Evolutionary conservation across 2,888 invertebrate genomes (phyloP).

Genomic region (Orthosia gracilis): DNA sequence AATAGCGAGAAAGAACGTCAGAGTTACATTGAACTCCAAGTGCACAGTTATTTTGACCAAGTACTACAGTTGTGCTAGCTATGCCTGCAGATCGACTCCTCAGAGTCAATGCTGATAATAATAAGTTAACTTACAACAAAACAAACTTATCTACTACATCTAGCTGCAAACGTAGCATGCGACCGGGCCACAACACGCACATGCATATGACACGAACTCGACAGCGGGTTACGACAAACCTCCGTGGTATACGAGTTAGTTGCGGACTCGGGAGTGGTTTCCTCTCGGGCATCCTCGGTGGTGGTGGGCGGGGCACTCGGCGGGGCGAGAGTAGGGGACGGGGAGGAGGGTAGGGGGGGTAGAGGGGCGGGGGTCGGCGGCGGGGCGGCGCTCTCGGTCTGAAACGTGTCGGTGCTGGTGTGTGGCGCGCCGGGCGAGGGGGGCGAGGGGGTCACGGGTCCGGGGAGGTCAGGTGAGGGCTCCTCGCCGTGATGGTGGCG

Average conservation of each 20-base stretch:
- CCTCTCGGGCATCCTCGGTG: constrained; percentile 80
- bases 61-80: constrained; percentile 50
- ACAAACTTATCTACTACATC: constrained; percentile 38
- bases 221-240: constrained; percentile 88
- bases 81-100: constrained; percentile 6
- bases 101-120: constrained; percentile 5
- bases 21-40: too few relatives aligned
- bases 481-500: constrained; percentile 85
- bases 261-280: constrained; percentile 81
- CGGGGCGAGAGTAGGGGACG: constrained; percentile 61
- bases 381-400: constrained; percentile 83
- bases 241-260: constrained; percentile 88
- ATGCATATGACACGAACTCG: constrained; percentile 77
- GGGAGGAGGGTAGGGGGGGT: constrained; percentile 48
- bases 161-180: constrained; percentile 60
- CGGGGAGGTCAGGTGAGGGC: constrained; percentile 77
- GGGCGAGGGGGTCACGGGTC: constrained; percentile 87
- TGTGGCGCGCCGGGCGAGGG: constrained; percentile 82
- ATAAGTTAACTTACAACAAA: constrained; percentile 2
- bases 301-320: constrained; percentile 69
- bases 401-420: constrained; percentile 88
- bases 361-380: constrained; percentile 66
- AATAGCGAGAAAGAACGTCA: too few relatives aligned
- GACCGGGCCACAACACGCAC: constrained; percentile 65
- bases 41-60: too few relatives aligned